Evolutionary conservation across 92 coral and sea anemone species (phyloP), one percentile per base, ranked within the genome.

Genomic region (Umimayanthus chanpuru): DNA sequence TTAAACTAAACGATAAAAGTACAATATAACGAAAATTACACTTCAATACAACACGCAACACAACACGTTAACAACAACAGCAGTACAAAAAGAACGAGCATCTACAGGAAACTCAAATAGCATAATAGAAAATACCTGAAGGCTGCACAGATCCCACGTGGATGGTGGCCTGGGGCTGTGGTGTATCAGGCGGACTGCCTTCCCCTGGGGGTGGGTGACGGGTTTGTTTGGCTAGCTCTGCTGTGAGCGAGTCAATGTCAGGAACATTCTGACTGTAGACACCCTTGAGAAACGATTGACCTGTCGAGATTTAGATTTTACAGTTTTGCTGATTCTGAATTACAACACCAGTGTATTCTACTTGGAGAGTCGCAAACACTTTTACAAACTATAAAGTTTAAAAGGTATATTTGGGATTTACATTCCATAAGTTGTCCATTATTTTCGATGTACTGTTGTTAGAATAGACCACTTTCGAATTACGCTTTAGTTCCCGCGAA

Each of bases 171-270:
- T 49, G 79, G 58, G 76, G 41, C 40, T 88, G 88, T 29, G 96
- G 96, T 79, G 98, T 93, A 71, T 93, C 96, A 6, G 93, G 85
- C 1, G 86, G 92, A 85, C 94, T 95, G 36, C 89, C 91, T 67
- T 91, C 94, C 58, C 96, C 98, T 73, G 98, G 98, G 93, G 98
- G 96, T 76, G 98, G 98, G 70, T 95, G 98, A 85, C 99, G 98
- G 89, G 98, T 92, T 50, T 95, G 97, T 64, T 94, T 85, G 14
- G 98, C 99, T 64, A 97, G 88, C 43, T 92, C 92, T 6, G 98
- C 93, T 39, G 98, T 91, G 56, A 97, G 90, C 11, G 88, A 80
- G 41, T 93, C 92, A 93, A 97, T 94, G 73, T 97, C 93, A 8
- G 97, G 98, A 49, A 90, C 70, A 58, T 58, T 88, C 72, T 88